Evolutionary conservation across 2,888 invertebrate genomes (phyloP), one percentile per base, ranked within the genome.

Genomic region (Lydus trimaculatus): DNA sequence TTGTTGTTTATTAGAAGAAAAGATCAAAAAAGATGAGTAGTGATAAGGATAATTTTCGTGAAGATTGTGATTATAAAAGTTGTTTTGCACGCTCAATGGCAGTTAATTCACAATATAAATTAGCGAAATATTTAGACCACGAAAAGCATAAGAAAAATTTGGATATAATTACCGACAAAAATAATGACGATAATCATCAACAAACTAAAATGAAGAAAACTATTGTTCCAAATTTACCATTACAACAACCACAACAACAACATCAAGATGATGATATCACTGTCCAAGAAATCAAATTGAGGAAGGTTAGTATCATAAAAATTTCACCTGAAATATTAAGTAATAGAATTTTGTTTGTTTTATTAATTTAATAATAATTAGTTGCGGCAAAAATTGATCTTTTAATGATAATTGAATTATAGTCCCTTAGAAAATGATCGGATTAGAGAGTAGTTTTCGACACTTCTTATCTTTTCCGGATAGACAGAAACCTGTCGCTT

Each of bases 1-100:
- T 33, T 33, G 1, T 33, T 11, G 33, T 1, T 33, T 33, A 7
- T 33, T 33, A 48, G 9, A 20, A 9, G 23, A 8, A 48, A 20
- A 11, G 8, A 48, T 20, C 7, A 4, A 39, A 61, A 31, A 77
- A 63, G 64, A 79, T 79, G 79, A 72, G 74, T 64, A 79, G 74
- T 74, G 79, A 79, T 66, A 75, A 78, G 25, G 20, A 52, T 15
- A 25, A 52, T 52, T 52, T 52, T 9, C 23, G 20, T 60, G 82
- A 80, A 65, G 82, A 81, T 70, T 75, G 76, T 63, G 78, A 78
- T 73, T 84, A 79, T 74, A 84, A 84, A 73, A 84, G 85, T 78
- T 83, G 81, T 78, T 85, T 85, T 68, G 84, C 85, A 43, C 82
- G 84, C 58, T 84, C 84, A 23, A 78, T 84, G 75, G 84, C 80